Base-by-base conservation (phyloP, 2,888 invertebrate genomes). In the Dichetophora obliterata region DNA sequence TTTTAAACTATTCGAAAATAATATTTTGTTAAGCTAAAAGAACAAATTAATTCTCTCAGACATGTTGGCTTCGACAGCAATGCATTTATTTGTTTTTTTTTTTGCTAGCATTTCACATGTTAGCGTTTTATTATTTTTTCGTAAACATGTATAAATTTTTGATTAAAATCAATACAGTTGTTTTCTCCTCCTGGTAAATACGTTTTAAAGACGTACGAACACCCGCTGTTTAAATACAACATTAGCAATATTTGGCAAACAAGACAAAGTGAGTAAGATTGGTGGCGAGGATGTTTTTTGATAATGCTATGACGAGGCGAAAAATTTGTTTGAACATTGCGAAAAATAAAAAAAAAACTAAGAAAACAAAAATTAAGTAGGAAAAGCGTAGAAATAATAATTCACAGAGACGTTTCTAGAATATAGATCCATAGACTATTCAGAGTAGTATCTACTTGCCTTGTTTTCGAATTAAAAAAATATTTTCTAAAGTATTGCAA, bases 11-110 rank as follows among this genome's bases (percentile, higher is more conserved):
- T 24, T 59, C 8, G 4, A 43, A 43, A 43, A 11, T 11, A 59
- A 59, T 22, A 59, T 59, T 22, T 59, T 9, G 3, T 24, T 59
- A 59, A 19, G 24, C 1, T 54, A 19, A 19, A 43, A 11, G 37
- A 57, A n/a, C 31, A 54, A 71, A 57, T 37, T 52, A 70, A 24
- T 52, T n/a, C 19, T 71, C 57, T 57, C 43, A 71, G 71, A 71
- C 71, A 71, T 57, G 14, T 22, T 71, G 71, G 57, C 71, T 71
- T 54, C 71, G n/a, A 57, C 27, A 19, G 19, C 34, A 34, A 57
- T 16, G 57, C 16, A 9, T 59, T 59, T 27, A 59, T 14, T 24
- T 59, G 19, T 14, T 5, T 27, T 59, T 66, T 34, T 9, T 27
- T 59, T 66, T 34, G 1, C 34, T 37, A 37, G 34, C 5, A 22